These are phyloP conservation scores for Pristionchus maxplancki DNA, from an alignment of 2,888 invertebrate species.

Conservation along the genomic window DNA sequence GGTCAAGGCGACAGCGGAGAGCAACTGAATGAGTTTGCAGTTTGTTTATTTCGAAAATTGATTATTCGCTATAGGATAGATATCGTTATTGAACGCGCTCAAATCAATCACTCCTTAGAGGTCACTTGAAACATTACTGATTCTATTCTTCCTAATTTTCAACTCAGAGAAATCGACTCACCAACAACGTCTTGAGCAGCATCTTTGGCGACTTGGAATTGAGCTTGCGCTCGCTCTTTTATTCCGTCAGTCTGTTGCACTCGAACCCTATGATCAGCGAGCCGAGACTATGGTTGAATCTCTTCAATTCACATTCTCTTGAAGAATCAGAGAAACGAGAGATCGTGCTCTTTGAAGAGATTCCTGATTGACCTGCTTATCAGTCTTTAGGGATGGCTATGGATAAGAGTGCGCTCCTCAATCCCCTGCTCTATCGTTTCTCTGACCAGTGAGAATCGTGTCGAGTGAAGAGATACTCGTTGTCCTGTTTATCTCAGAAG, in stretches of 20 bases:
- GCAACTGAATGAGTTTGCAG: background rate
- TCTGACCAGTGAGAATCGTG: background rate
- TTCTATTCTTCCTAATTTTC: background rate
- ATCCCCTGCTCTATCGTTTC: background rate
- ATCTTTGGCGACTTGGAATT: background rate
- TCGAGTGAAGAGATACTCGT: background rate
- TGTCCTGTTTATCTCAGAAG: background rate
- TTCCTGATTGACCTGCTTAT: background rate
- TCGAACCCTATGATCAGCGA: background rate
- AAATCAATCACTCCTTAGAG: too few species aligned
- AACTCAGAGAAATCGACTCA: background rate
- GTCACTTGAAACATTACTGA: background rate
- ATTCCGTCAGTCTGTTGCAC: background rate
- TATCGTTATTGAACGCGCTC: too few species aligned
- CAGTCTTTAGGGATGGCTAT: background rate
- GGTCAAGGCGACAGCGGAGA: background rate
- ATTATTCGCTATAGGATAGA: background rate
- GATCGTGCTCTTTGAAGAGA: background rate
- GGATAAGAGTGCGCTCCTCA: too few species aligned
- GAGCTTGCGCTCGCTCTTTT: background rate
- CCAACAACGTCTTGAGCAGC: background rate
- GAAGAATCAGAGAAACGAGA: background rate
- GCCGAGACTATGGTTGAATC: background rate
- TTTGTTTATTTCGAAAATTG: background rate
- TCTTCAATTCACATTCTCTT: background rate